These are phyloP conservation scores for Drosophila paulistorum DNA, from an alignment of 1,140 invertebrate species.

Conservation along the genomic window DNA sequence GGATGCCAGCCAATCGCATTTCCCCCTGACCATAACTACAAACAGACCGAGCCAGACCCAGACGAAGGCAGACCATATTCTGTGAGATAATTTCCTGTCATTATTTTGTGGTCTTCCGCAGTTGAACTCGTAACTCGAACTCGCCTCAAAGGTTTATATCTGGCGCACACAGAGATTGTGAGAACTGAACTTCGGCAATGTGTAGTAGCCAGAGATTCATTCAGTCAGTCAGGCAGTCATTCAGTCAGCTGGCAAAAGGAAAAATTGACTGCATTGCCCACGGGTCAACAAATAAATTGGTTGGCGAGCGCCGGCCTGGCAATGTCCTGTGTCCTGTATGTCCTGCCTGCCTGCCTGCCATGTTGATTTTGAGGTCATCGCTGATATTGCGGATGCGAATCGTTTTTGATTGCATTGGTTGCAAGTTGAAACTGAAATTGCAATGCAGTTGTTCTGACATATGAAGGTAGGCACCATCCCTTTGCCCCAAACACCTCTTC, in stretches of 20 bases:
- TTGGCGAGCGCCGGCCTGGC: conserved; percentile 38
- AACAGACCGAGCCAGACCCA: conserved; percentile 23
- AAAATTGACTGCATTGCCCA: conserved; percentile 81
- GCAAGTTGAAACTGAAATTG: conserved; percentile 44
- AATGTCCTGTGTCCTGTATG: conserved; percentile 12
- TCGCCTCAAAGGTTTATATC: conserved; percentile 75
- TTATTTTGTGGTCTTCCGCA: conserved; percentile 81
- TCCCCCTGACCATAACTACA: conserved; percentile 11
- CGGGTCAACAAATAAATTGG: conserved; percentile 81
- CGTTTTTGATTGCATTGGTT: conserved; percentile 77
- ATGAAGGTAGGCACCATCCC: conserved; percentile 18
- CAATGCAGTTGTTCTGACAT: conserved; percentile 31
- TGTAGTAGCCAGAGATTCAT: conserved; percentile 1
- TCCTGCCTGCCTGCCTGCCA: conserved; percentile 40
- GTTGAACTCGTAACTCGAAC: conserved; percentile 76
- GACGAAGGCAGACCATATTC: conserved; percentile 45
- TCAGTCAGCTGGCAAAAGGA: conserved; percentile 53
- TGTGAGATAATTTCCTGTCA: conserved; percentile 81
- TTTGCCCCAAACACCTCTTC: background rate
- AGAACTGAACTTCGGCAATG: background rate
- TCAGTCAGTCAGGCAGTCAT: conserved; percentile 47
- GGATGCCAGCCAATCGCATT: conserved; percentile 59
- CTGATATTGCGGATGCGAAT: conserved; percentile 80
- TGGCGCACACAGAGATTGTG: conserved; percentile 56
- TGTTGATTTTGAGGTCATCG: conserved; percentile 82